Evolutionary conservation across 2,888 invertebrate genomes (phyloP).

Genomic region (Nephrotoma flavescens): DNA sequence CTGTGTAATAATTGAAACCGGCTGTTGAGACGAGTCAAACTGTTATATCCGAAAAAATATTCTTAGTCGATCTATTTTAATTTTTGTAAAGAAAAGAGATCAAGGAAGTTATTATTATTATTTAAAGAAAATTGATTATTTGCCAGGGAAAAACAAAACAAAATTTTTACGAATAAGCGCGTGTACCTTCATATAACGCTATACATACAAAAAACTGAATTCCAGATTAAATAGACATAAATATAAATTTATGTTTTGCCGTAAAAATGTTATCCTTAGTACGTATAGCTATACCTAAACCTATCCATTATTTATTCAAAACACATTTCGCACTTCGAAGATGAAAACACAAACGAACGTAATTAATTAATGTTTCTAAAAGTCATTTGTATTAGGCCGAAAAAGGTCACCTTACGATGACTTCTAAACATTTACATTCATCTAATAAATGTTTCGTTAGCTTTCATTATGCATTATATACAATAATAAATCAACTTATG

Average conservation of each 20-base stretch:
- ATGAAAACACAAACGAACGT: background rate
- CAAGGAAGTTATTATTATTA: background rate
- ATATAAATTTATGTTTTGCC: background rate
- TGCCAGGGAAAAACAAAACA: background rate
- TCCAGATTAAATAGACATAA: background rate
- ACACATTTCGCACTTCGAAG: too few species aligned
- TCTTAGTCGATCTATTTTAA: background rate
- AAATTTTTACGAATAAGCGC: background rate
- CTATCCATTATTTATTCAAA: too few species aligned
- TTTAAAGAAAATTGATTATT: background rate
- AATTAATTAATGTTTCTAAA: background rate
- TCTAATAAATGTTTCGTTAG: too few species aligned
- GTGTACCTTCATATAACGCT: background rate
- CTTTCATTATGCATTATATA: background rate
- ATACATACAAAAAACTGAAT: background rate
- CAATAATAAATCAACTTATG: background rate
- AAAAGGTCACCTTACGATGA: too few species aligned
- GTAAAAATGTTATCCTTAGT: background rate
- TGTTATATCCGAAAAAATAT: background rate
- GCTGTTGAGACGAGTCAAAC: background rate
- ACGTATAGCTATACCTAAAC: background rate
- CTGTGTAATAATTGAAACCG: background rate
- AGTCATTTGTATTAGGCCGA: background rate
- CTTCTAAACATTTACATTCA: too few species aligned
- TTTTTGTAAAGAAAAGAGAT: background rate